Evolutionary conservation across 2,888 invertebrate genomes (phyloP).

Genomic region (Tanaodytes sp.): DNA sequence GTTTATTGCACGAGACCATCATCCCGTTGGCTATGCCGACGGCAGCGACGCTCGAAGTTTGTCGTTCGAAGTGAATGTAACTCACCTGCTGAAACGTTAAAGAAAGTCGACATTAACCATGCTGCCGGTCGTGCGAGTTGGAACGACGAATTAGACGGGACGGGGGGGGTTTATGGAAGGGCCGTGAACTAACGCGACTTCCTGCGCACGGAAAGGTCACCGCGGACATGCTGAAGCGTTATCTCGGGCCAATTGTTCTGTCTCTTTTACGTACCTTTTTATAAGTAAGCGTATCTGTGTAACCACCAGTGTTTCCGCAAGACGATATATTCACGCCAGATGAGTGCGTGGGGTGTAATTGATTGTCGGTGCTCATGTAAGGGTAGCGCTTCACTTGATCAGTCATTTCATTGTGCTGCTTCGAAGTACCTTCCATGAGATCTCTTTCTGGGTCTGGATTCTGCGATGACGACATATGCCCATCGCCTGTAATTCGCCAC

Average conservation of each 20-base stretch:
- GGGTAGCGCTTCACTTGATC: constrained; percentile 71
- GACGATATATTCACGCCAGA: constrained; percentile 69
- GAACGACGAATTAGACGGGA: too few relatives aligned
- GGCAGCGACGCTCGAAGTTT: constrained; percentile 79
- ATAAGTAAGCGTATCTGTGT: constrained; percentile 71
- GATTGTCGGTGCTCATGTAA: constrained; percentile 70
- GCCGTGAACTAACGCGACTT: constrained; percentile 7
- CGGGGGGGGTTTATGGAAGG: too few relatives aligned
- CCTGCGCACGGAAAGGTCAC: constrained; percentile 15
- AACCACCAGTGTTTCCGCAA: constrained; percentile 68
- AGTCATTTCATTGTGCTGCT: constrained; percentile 68
- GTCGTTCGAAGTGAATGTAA: constrained; percentile 71
- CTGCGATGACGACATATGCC: constrained; percentile 67
- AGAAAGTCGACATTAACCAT: constrained; percentile 4
- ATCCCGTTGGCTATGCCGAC: constrained; percentile 89
- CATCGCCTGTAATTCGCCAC: constrained; percentile 63
- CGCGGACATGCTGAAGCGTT: constrained; percentile 15
- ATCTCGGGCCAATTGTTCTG: constrained; percentile 31
- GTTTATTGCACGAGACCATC: constrained; percentile 89
- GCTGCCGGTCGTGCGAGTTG: not conserved
- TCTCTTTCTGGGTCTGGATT: constrained; percentile 70
- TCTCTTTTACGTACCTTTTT: constrained; percentile 63
- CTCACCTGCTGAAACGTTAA: constrained; percentile 63
- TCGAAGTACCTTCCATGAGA: constrained; percentile 68
- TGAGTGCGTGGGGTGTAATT: constrained; percentile 67